Conservation (phyloP, 2,113 vertebrate genomes). For the Phalacrocorax carbo region DNA sequence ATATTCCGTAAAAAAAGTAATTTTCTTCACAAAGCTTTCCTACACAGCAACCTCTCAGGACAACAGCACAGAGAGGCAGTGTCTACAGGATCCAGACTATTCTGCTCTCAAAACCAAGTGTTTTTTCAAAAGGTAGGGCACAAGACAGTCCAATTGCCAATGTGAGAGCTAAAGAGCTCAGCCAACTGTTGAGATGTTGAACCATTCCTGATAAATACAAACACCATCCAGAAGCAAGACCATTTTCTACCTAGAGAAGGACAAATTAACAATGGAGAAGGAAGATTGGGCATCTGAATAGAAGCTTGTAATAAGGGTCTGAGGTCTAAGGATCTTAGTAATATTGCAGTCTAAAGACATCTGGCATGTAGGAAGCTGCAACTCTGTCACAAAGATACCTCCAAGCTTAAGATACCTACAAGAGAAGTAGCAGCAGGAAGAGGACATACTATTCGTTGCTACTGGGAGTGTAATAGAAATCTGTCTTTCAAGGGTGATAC, state of each 20-base stretch:
- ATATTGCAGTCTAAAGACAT: background rate
- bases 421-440: background rate
- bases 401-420: background rate
- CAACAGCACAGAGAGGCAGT: background rate
- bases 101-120: background rate
- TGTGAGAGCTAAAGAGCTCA: background rate
- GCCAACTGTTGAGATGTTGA: background rate
- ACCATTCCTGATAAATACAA: background rate
- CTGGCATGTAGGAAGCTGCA: background rate
- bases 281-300: background rate
- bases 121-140: background rate
- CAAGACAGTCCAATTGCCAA: background rate
- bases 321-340: background rate
- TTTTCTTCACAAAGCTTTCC: background rate
- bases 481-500: background rate
- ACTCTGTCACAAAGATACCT: background rate
- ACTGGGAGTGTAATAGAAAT: background rate
- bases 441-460: background rate
- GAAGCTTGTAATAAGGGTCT: background rate
- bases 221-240: background rate
- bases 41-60: background rate
- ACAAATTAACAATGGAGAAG: background rate
- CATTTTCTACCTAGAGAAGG: background rate
- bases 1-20: background rate
- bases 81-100: background rate